Conservation (phyloP, 2,888 invertebrate genomes). For the Drosophila neotestacea region DNA sequence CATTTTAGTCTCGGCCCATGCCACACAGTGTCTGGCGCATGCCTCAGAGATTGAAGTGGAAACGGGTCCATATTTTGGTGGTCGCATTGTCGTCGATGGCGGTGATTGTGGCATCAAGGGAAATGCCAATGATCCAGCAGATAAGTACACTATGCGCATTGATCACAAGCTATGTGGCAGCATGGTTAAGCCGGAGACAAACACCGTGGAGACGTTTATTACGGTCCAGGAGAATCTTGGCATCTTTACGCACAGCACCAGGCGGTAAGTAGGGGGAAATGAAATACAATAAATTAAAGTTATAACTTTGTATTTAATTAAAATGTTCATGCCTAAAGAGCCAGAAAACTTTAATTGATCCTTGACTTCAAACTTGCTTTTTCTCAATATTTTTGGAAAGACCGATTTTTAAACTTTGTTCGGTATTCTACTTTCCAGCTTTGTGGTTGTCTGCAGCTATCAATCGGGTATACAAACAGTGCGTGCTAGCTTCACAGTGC, state of each 20-base stretch:
- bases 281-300: too few species aligned
- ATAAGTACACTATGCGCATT: slow-evolving; percentile 91
- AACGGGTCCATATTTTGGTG: slow-evolving; percentile 92
- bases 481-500: slow-evolving; percentile 91
- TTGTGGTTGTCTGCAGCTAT: slow-evolving; percentile 92
- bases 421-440: slow-evolving; percentile 85
- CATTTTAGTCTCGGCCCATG: slow-evolving; percentile 91
- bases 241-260: slow-evolving; percentile 92
- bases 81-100: slow-evolving; percentile 90
- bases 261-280: slow-evolving; percentile 86
- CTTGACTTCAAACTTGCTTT: too few species aligned
- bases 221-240: slow-evolving; percentile 93
- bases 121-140: slow-evolving; percentile 89
- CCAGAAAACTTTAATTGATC: too few species aligned
- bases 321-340: too few species aligned
- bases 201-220: slow-evolving; percentile 92
- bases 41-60: slow-evolving; percentile 93
- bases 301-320: too few species aligned
- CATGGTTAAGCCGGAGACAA: slow-evolving; percentile 89
- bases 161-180: slow-evolving; percentile 91
- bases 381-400: too few species aligned
- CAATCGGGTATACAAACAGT: slow-evolving; percentile 93
- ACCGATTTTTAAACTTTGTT: too few species aligned
- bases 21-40: slow-evolving; percentile 92
- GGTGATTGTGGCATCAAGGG: slow-evolving; percentile 91